phyloP scores from a whole-genome alignment of 2,888 invertebrate genomes.

The Lymantria monacha region DNA sequence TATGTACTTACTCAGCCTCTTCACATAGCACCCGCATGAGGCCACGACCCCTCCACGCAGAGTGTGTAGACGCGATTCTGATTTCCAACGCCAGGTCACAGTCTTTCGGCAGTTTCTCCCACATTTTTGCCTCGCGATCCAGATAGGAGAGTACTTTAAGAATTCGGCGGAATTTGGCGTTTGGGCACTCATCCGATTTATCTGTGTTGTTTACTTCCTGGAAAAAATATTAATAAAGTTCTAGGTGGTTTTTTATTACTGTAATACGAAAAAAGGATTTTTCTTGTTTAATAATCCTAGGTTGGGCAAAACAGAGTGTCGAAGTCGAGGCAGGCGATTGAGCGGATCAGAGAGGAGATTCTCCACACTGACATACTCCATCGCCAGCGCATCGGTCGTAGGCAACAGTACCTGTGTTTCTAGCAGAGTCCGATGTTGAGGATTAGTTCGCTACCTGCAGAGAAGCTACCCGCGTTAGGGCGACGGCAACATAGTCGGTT shows the following conservation, averaged over 20 bases:
- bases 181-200: conserved; percentile 78
- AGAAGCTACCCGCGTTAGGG: too few species aligned
- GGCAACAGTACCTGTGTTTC: too few species aligned
- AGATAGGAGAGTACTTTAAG: conserved; percentile 81
- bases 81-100: conserved; percentile 82
- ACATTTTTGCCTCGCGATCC: conserved; percentile 81
- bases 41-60: conserved; percentile 85
- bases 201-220: conserved; percentile 66
- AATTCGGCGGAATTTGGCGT: conserved; percentile 85
- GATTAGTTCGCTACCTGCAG: too few species aligned
- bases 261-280: too few species aligned
- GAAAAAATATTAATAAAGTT: conserved; percentile 2
- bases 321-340: too few species aligned
- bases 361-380: too few species aligned
- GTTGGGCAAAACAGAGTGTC: too few species aligned
- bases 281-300: too few species aligned
- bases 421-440: too few species aligned
- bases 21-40: conserved; percentile 86
- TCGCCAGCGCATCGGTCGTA: too few species aligned
- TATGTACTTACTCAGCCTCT: conserved; percentile 83
- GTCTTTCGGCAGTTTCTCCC: conserved; percentile 78
- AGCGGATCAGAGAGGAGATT: too few species aligned
- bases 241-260: neutral
- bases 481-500: too few species aligned
- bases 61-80: conserved; percentile 85